These are phyloP conservation scores for Phalera bucephala DNA, from an alignment of 2,888 invertebrate species.

Conservation along the genomic window DNA sequence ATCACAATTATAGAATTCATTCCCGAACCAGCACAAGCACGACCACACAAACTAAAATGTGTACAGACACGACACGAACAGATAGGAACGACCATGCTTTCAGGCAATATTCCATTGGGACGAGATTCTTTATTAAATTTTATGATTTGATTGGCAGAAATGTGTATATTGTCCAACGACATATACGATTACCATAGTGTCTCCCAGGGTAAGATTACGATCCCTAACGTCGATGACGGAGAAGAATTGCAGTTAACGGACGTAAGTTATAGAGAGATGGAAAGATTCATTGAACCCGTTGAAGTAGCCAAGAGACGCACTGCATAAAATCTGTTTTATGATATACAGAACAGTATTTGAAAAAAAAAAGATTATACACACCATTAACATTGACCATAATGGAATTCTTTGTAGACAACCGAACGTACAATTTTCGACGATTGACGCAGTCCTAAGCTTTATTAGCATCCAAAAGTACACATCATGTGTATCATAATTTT, in stretches of 20 bases:
- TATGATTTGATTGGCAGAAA: constrained; percentile 84
- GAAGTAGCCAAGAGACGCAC: constrained; percentile 20
- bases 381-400: constrained; percentile 48
- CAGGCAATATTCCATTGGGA: constrained; percentile 21
- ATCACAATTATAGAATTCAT: constrained; percentile 38
- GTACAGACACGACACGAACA: constrained; percentile 48
- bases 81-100: constrained; percentile 35
- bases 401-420: constrained; percentile 22
- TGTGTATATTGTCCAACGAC: constrained; percentile 92
- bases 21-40: constrained; percentile 64
- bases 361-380: constrained; percentile 11
- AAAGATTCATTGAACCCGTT: constrained; percentile 22
- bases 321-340: constrained; percentile 29
- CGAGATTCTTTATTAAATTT: constrained; percentile 26
- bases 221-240: constrained; percentile 97
- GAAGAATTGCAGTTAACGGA: constrained; percentile 95
- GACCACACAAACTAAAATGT: constrained; percentile 52
- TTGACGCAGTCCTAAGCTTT: constrained; percentile 6
- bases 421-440: constrained; percentile 6
- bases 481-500: constrained; percentile 18
- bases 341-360: constrained; percentile 20
- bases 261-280: constrained; percentile 85
- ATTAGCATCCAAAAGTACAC: constrained; percentile 15
- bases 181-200: constrained; percentile 97
- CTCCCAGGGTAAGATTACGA: constrained; percentile 97